Percentiles rank a stretch among this genome's conserved stretches.
These are phyloP conservation scores for Scarus forsteni DNA, from an alignment of 2,797 vertebrate species.

Conservation along the genomic window DNA sequence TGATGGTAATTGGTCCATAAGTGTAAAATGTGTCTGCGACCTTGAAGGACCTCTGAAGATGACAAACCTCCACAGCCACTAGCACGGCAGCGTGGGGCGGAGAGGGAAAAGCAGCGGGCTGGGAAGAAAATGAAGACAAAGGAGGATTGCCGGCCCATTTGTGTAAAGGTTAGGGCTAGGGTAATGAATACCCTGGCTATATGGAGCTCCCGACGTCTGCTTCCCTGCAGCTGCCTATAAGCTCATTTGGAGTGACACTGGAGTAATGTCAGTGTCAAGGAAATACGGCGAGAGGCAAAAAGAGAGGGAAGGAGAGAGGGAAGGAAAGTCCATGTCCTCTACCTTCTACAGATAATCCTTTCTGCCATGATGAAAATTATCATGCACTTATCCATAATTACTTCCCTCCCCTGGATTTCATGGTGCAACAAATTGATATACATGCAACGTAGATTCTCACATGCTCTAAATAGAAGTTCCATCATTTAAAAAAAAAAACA, in stretches of 20 bases:
- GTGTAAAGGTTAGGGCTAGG: constrained; percentile 87
- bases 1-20: constrained; percentile 70
- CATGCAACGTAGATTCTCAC: constrained; percentile 40
- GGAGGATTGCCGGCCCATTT: constrained; percentile 81
- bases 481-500: background rate
- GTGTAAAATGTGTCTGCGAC: constrained; percentile 62
- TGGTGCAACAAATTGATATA: constrained; percentile 59
- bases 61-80: constrained; percentile 61
- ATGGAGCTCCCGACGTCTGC: constrained; percentile 77
- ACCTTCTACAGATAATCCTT: constrained; percentile 79
- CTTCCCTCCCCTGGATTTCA: constrained; percentile 62
- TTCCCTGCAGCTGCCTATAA: constrained; percentile 83
- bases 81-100: constrained; percentile 29
- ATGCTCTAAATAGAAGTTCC: constrained; percentile 22
- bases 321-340: constrained; percentile 71
- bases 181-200: constrained; percentile 84
- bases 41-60: constrained; percentile 78
- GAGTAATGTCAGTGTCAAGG: constrained; percentile 83
- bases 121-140: constrained; percentile 83
- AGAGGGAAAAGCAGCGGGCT: constrained; percentile 24
- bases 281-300: constrained; percentile 70
- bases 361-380: constrained; percentile 79
- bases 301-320: constrained; percentile 11
- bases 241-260: constrained; percentile 86
- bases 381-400: constrained; percentile 83